Evolutionary conservation across 2,797 vertebrate genomes (phyloP).

Genomic region (Neosilurus hyrtlii): DNA sequence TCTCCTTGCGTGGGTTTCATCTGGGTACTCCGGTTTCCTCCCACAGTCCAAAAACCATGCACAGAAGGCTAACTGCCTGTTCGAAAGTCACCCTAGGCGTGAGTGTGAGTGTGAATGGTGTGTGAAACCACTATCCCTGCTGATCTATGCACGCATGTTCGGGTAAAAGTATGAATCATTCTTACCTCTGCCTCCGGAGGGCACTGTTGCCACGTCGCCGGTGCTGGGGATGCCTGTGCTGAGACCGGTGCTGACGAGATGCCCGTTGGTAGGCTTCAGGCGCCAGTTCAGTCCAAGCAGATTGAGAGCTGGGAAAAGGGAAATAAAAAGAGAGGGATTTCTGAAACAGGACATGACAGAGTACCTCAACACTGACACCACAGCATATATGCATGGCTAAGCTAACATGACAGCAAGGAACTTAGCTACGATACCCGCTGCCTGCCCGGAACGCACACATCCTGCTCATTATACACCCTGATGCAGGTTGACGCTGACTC

Average conservation of each 20-base stretch:
- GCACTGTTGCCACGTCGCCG: conserved; percentile 87
- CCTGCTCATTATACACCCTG: conserved; percentile 45
- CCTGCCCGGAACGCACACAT: conserved; percentile 42
- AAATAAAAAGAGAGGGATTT: conserved; percentile 34
- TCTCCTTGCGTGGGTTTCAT: no score
- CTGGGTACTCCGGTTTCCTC: no score
- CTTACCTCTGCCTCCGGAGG: conserved; percentile 96
- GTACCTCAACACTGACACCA: conserved; percentile 45
- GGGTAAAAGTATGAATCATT: conserved; percentile 37
- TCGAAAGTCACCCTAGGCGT: no score
- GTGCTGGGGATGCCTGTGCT: conserved; percentile 82
- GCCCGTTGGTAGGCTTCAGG: conserved; percentile 89
- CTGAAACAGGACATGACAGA: conserved; percentile 47
- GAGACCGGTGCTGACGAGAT: conserved; percentile 89
- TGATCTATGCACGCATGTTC: not conserved
- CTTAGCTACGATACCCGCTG: conserved; percentile 30
- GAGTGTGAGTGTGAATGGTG: no score
- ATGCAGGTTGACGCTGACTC: conserved; percentile 38
- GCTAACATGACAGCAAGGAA: conserved; percentile 46
- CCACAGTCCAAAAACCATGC: no score
- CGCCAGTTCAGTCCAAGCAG: conserved; percentile 95
- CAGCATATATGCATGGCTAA: conserved; percentile 46
- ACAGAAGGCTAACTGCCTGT: no score
- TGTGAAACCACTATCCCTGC: no score
- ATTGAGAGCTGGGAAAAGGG: conserved; percentile 77